Percentiles rank a stretch among this genome's conserved stretches.
Conservation (phyloP, 2,113 vertebrate species). For the Centrocercus urophasianus region DNA sequence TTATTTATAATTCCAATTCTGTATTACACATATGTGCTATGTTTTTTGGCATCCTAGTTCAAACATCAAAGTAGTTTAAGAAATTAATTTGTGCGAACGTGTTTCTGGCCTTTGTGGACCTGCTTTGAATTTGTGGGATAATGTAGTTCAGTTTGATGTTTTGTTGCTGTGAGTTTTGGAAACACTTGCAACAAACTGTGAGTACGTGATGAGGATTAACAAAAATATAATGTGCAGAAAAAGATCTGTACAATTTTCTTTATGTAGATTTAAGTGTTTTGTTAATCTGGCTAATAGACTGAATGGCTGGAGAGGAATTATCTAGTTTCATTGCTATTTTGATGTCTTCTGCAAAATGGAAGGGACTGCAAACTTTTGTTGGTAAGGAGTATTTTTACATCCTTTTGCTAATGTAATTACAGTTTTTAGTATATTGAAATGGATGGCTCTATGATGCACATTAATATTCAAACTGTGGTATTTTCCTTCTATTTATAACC, state of each 20-base stretch:
- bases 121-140: not conserved
- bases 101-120: not conserved
- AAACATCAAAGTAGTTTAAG: not conserved
- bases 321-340: not conserved
- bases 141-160: not conserved
- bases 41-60: not conserved
- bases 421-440: not conserved
- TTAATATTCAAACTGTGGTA: not conserved
- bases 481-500: conserved; percentile 37
- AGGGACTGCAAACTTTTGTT: not conserved
- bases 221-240: not conserved
- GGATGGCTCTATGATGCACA: not conserved
- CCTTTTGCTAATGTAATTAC: not conserved
- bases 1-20: not conserved
- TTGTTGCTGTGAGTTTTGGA: not conserved
- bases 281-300: not conserved
- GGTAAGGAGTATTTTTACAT: not conserved
- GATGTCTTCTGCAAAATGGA: not conserved
- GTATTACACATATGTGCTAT: not conserved
- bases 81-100: not conserved
- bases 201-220: not conserved
- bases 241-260: not conserved
- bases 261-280: not conserved
- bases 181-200: not conserved
- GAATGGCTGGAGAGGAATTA: not conserved